Conservation (phyloP, 2,113 vertebrate genomes). For the Empidonax traillii region DNA sequence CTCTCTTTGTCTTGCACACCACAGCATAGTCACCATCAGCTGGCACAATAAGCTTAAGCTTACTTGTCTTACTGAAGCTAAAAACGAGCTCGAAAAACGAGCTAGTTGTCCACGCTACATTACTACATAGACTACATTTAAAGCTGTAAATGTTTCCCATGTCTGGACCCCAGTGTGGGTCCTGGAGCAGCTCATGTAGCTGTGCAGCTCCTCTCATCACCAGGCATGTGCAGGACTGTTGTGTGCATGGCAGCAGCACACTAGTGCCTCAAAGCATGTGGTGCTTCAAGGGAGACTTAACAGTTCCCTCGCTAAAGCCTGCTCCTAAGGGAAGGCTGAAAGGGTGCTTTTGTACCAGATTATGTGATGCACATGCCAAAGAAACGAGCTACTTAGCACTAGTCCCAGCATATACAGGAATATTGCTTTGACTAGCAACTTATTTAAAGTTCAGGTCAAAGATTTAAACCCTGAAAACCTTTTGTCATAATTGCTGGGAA, state of each 20-base stretch:
- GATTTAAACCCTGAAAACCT: background rate
- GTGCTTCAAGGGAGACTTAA: background rate
- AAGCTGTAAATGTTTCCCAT: background rate
- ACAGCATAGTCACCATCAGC: background rate
- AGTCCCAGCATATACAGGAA: background rate
- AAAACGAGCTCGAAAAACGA: too few species aligned
- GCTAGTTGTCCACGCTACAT: too few species aligned
- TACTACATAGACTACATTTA: background rate
- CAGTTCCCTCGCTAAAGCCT: background rate
- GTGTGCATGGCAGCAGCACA: background rate
- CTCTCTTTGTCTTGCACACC: background rate
- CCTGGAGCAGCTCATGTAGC: background rate
- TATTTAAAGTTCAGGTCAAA: constrained; percentile 32
- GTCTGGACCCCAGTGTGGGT: fast-evolving
- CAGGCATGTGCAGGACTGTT: background rate
- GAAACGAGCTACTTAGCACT: background rate
- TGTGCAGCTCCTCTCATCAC: background rate
- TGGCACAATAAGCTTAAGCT: background rate
- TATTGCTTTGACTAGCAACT: constrained; percentile 2
- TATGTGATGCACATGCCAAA: background rate
- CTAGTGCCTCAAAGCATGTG: fast-evolving
- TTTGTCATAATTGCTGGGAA: background rate
- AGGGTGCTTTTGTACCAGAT: background rate
- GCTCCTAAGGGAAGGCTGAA: background rate
- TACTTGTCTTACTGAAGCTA: background rate